phyloP scores from a whole-genome alignment of 2,797 vertebrate species.

The Melanotaenia maccullochi region DNA sequence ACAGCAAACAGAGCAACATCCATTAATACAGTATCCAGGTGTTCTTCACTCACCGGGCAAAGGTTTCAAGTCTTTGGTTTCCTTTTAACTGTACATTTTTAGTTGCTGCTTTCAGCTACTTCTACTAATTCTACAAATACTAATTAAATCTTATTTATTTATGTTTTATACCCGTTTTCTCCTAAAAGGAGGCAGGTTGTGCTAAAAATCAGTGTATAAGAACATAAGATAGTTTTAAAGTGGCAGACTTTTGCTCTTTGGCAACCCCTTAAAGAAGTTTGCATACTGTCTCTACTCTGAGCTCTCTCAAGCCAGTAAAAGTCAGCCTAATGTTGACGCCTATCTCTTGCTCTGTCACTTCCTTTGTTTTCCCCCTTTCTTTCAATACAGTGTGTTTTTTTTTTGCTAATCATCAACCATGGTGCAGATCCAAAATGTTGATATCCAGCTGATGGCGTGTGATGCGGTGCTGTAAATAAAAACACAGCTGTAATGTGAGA shows the following conservation, averaged over 20 bases:
- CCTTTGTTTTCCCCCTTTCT: no score
- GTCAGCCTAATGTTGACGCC: no score
- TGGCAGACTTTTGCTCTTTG: neutral
- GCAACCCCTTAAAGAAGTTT: neutral
- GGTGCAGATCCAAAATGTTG: no score
- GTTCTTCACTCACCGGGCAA: constrained; percentile 36
- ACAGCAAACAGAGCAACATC: constrained; percentile 40
- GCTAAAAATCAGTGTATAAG: neutral
- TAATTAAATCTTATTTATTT: neutral
- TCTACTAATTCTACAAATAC: neutral
- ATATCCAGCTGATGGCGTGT: no score
- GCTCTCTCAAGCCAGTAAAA: no score
- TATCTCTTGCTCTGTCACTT: no score
- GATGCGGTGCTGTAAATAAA: no score
- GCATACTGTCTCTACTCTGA: neutral
- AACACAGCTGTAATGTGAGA: no score
- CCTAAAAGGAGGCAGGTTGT: neutral
- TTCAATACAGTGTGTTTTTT: no score
- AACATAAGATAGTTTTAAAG: neutral
- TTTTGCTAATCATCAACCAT: no score
- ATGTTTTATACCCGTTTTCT: no score
- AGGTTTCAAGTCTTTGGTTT: neutral
- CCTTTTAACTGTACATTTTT: neutral
- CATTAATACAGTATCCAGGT: constrained; percentile 75
- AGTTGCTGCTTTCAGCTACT: neutral